These are phyloP conservation scores for Serilophus lunatus DNA, from an alignment of 2,113 vertebrate genomes.

Conservation along the genomic window DNA sequence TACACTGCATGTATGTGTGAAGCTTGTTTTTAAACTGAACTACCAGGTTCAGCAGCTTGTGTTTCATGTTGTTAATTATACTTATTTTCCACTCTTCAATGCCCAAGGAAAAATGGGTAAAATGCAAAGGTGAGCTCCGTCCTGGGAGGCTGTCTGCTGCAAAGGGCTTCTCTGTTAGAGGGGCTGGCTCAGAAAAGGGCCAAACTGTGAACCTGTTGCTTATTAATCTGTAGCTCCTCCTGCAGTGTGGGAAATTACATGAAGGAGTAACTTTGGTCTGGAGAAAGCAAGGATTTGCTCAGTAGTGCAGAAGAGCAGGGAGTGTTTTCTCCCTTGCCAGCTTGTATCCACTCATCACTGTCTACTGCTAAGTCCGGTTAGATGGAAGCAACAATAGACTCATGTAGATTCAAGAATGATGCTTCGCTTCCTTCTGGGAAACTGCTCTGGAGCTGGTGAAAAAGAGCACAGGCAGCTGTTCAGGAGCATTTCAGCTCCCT, in stretches of 20 bases:
- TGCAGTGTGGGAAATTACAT: background rate
- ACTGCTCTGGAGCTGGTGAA: background rate
- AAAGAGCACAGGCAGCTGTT: background rate
- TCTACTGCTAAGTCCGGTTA: background rate
- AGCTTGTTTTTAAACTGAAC: background rate
- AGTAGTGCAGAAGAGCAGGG: background rate
- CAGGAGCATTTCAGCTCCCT: background rate
- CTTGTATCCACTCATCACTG: background rate
- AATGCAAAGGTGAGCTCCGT: background rate
- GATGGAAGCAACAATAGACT: background rate
- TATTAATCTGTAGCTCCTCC: background rate
- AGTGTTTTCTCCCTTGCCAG: background rate
- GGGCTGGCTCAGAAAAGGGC: background rate
- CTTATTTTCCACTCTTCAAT: background rate
- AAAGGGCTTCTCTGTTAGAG: background rate
- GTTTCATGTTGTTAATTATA: background rate
- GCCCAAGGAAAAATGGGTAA: background rate
- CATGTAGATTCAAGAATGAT: background rate
- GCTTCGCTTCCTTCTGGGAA: background rate
- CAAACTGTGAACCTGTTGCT: slow-evolving; percentile 16
- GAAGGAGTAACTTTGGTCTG: background rate
- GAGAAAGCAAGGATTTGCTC: background rate
- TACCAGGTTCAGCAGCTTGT: background rate
- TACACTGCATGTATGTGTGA: background rate
- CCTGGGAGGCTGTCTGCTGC: background rate